Evolutionary conservation across 2,797 vertebrate species (phyloP), one percentile per base, ranked within the genome.

Genomic region (Anguilla obscura): DNA sequence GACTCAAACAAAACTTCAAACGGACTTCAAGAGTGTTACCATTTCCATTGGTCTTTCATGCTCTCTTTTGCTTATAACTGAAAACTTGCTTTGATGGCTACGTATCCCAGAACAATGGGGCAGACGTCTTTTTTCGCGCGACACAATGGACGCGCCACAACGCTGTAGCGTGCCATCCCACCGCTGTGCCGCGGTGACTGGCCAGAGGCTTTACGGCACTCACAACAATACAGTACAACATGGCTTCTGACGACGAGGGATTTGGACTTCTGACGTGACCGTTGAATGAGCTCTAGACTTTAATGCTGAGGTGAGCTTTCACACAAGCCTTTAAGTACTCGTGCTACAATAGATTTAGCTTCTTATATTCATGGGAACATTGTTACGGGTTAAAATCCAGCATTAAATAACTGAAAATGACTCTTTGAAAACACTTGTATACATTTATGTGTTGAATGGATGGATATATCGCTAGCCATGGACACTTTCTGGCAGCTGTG

Each of bases 1-100:
- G 79, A 40, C 86, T 76, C 10, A 95, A 91, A 94, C 96, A 95
- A 96, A 96, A 82, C 79, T 82, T 82, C 79, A 82, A 96, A 92
- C 92, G 88, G 88, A 87, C 93, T 95, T 96, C 95, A 92, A 95
- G 92, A 93, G 87, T 90, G 92, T 92, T 54, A 89, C 93, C 88
- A 90, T 87, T 89, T 90, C 94, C 93, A 92, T 74, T 89, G 87
- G 93, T 94, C 94, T 95, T 96, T 96, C 94, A 95, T 95, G 94
- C 94, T 94, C 66, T 93, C 91, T 45, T n/a, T 80, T 6, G 93
- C 94, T 96, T 95, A 96, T 96, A 95, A 95, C 94, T 94, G 93
- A 94, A 94, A 95, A 94, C 94, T 93, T 94, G 92, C 94, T 96
- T 96, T 96, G 94, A 95, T 95, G 94, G 94, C 91, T 87, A 79